These are phyloP conservation scores for Campoletis sonorensis DNA, from an alignment of 1,140 invertebrate genomes.

Conservation along the genomic window DNA sequence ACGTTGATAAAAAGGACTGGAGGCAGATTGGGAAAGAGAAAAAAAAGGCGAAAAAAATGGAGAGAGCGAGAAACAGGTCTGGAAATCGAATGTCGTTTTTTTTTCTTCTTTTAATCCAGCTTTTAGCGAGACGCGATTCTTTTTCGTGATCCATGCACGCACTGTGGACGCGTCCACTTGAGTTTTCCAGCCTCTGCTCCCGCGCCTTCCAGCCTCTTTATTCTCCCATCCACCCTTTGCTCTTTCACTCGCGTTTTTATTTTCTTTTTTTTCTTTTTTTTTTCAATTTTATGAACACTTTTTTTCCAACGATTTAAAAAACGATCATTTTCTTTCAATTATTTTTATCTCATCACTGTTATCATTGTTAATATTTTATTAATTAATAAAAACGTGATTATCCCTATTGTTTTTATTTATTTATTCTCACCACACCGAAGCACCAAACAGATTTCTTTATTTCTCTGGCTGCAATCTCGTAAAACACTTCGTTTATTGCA, in stretches of 20 bases:
- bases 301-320: too few species aligned
- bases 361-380: too few species aligned
- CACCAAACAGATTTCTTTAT: background rate
- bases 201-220: slow-evolving; percentile 1
- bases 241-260: too few species aligned
- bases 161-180: slow-evolving; percentile 27
- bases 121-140: slow-evolving; percentile 9
- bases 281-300: too few species aligned
- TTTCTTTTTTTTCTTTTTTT: too few species aligned
- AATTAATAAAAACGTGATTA: too few species aligned
- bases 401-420: too few species aligned
- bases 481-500: background rate
- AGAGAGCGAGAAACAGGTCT: background rate
- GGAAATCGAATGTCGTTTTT: too few species aligned
- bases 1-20: background rate
- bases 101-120: slow-evolving; percentile 16
- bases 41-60: background rate
- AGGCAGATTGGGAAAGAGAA: background rate
- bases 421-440: background rate
- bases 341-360: too few species aligned
- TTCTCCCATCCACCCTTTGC: background rate
- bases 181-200: background rate
- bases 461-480: background rate
- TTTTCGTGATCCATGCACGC: slow-evolving; percentile 13
- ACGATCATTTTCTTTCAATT: too few species aligned